These are phyloP conservation scores for Xestia c-nigrum DNA, from an alignment of 2,888 invertebrate genomes.

Conservation along the genomic window DNA sequence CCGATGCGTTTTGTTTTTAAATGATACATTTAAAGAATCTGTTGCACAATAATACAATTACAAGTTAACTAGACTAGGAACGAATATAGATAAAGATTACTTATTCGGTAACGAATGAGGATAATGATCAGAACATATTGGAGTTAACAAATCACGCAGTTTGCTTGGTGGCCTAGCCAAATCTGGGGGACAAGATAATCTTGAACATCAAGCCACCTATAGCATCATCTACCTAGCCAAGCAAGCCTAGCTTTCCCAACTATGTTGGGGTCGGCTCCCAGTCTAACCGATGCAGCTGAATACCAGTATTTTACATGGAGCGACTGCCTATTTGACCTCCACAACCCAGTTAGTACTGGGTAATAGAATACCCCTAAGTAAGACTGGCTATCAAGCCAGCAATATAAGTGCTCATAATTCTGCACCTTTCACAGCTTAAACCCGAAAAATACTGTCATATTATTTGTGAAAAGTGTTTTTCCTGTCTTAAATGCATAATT, in stretches of 20 bases:
- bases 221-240: no score
- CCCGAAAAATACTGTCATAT: neutral
- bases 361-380: no score
- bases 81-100: neutral
- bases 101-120: neutral
- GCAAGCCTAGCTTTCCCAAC: no score
- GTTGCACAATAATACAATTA: neutral
- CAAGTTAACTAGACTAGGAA: neutral
- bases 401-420: neutral
- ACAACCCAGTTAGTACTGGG: no score
- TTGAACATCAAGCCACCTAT: neutral
- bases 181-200: neutral
- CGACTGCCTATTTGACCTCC: no score
- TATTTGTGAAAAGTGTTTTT: neutral
- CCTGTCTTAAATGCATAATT: conserved; percentile 4
- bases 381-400: no score
- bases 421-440: neutral
- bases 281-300: no score
- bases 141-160: neutral
- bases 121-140: neutral
- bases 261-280: no score
- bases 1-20: conserved; percentile 50
- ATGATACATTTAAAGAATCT: neutral
- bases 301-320: no score
- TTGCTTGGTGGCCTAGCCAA: neutral